Evolutionary conservation across 2,113 vertebrate species (phyloP).

Genomic region (Zosterops borbonicus): DNA sequence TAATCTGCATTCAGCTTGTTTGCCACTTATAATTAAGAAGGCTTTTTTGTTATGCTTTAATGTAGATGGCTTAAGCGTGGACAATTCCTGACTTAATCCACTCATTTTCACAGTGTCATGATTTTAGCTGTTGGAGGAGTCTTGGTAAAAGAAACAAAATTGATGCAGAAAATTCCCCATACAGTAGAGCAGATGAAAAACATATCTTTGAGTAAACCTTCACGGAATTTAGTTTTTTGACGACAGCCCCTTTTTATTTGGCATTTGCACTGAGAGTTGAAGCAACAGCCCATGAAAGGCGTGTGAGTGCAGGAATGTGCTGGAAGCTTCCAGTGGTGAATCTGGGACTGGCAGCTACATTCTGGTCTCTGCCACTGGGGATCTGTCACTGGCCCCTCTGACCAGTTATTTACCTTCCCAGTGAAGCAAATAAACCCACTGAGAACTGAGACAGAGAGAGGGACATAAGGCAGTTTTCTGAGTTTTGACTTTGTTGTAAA

Average conservation of each 20-base stretch:
- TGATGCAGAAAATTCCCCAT: not conserved
- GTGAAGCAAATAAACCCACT: not conserved
- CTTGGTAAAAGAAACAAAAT: not conserved
- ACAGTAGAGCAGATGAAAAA: not conserved
- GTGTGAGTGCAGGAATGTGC: not conserved
- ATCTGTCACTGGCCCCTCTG: not conserved
- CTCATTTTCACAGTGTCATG: not conserved
- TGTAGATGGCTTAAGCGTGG: not conserved
- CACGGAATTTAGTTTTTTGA: not conserved
- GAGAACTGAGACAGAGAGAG: not conserved
- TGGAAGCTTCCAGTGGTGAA: not conserved
- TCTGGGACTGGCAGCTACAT: not conserved
- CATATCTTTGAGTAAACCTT: not conserved
- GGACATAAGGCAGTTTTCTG: not conserved
- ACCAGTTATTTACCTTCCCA: not conserved
- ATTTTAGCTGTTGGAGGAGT: not conserved
- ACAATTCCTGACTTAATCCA: not conserved
- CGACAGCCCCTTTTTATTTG: not conserved
- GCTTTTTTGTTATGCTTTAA: not conserved
- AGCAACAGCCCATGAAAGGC: not conserved
- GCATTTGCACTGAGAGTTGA: not conserved
- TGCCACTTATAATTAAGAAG: conserved; percentile 3
- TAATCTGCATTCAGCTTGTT: conserved; percentile 19
- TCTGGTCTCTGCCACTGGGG: not conserved
- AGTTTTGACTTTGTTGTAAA: not conserved